Base-by-base conservation (phyloP, 1,140 invertebrate species). In the Vollenhovia emeryi region DNA sequence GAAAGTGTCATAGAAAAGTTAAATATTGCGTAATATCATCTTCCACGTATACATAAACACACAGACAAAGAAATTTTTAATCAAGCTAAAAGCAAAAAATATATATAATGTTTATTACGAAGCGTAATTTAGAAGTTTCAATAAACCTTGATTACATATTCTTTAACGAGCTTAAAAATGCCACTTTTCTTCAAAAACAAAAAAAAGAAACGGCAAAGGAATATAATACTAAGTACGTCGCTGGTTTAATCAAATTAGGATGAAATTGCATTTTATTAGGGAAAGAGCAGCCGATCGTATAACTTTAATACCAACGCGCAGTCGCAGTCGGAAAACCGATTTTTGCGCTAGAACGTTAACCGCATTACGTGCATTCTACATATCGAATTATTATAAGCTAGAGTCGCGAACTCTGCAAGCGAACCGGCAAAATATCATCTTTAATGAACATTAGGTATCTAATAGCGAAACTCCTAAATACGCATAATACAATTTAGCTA, bases 361-460 rank as follows among this genome's bases (percentile, higher is more conserved):
- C 69, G 18, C 40, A 45, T 75, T 57, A 73, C 50, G 50, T 68
- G 24, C 18, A 30, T 50, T 27, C 36, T 33, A 21, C 9, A 24
- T n/a, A 71, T 84, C 8, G 21, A 76, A 62, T 84, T 62, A 76
- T 40, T 40, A 48, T 76, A 18, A 36, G 9, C n/a, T n/a, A 18
- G 48, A 84, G 11, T 84, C 73, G 1, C 50, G 71, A 76, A 33
- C 15, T n/a, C n/a, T 43, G 21, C 71, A 71, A 13, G 27, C 40
- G 30, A 24, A 69, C 33, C 69, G 13, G 11, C 40, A 11, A 33
- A 84, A 62, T 76, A 60, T 82, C 78, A 50, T 43, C n/a, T 73
- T 76, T 76, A 62, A 62, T 62, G 62, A 62, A 83, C 79, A 74
- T 60, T 57, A 59, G 43, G 36, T 83, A 76, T 84, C 30, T 21